Evolutionary conservation across 2,797 vertebrate species (phyloP).

Genomic region (Myripristis murdjan): DNA sequence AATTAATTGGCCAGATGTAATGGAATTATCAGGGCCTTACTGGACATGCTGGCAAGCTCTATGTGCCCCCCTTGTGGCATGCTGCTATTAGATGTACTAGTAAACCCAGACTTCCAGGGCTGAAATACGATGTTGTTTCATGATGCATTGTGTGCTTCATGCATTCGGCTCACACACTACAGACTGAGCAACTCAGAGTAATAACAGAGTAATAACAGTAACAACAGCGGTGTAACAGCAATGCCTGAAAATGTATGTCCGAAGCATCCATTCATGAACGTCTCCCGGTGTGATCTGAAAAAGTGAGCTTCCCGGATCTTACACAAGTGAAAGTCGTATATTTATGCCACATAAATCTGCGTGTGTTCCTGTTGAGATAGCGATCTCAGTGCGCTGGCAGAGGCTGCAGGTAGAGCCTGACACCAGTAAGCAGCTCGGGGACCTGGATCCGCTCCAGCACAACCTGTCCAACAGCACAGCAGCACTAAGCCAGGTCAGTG

Average conservation of each 20-base stretch:
- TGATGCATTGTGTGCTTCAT: too few species aligned
- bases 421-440: slow-evolving; percentile 54
- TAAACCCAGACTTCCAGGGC: neutral
- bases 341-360: slow-evolving; percentile 8
- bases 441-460: slow-evolving; percentile 58
- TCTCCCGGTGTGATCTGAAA: too few species aligned
- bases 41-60: slow-evolving; percentile 26
- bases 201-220: too few species aligned
- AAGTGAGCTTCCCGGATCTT: neutral
- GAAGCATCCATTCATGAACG: too few species aligned
- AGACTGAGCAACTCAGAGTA: too few species aligned
- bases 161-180: too few species aligned
- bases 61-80: neutral
- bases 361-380: slow-evolving; percentile 13
- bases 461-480: slow-evolving; percentile 45
- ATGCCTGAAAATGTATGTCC: too few species aligned
- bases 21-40: slow-evolving; percentile 19
- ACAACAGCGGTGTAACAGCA: too few species aligned
- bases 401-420: slow-evolving; percentile 33
- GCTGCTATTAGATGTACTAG: slow-evolving; percentile 4
- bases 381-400: slow-evolving; percentile 51
- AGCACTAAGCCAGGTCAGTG: neutral
- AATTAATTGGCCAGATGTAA: slow-evolving; percentile 38
- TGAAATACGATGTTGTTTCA: neutral
- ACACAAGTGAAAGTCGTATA: neutral